Evolutionary conservation across 2,797 vertebrate genomes (phyloP).

Genomic region (Coccyzus lansbergi): DNA sequence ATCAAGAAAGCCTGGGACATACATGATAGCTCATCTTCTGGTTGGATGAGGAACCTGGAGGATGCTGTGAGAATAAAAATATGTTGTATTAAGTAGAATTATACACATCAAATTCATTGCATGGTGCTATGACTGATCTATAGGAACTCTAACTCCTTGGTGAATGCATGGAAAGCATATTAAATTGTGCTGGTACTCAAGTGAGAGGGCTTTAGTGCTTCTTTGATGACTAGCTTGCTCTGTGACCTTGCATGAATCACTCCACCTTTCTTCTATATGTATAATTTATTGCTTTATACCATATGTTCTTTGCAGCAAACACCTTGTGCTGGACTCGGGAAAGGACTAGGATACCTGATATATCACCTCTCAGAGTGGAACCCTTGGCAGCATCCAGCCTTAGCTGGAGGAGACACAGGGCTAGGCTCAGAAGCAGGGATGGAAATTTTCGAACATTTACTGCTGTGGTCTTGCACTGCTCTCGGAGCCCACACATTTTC

Average conservation of each 20-base stretch:
- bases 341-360: not conserved
- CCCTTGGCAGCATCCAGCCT: fast-evolving
- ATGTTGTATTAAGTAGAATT: not conserved
- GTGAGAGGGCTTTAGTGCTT: not conserved
- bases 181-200: not conserved
- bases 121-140: not conserved
- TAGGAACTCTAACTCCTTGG: not conserved
- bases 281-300: not conserved
- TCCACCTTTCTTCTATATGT: not conserved
- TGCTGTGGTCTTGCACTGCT: not conserved
- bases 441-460: not conserved
- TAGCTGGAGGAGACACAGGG: fast-evolving
- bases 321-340: not conserved
- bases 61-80: not conserved
- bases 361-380: not conserved
- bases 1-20: not conserved
- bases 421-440: not conserved
- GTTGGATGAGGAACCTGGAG: not conserved
- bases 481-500: not conserved
- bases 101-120: not conserved
- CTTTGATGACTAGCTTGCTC: not conserved
- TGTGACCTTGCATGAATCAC: not conserved
- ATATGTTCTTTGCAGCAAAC: not conserved
- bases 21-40: not conserved
- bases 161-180: not conserved